These are phyloP conservation scores for Andricus quercusramuli DNA, from an alignment of 2,888 invertebrate genomes.

Conservation along the genomic window DNA sequence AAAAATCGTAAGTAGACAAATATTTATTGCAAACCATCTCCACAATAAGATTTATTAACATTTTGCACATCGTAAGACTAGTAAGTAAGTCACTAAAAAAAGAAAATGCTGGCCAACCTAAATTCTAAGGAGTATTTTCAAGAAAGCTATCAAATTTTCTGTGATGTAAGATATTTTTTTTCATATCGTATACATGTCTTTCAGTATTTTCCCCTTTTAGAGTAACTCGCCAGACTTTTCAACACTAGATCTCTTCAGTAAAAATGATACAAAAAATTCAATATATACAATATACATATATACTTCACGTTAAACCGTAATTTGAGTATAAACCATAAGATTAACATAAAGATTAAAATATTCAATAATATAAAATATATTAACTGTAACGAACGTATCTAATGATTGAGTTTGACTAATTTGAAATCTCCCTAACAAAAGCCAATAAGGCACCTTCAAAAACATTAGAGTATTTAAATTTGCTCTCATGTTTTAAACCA, in stretches of 20 bases:
- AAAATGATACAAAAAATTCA: slow-evolving; percentile 1
- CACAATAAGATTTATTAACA: not conserved
- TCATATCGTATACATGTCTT: no score
- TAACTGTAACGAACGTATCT: not conserved
- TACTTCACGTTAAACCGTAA: not conserved
- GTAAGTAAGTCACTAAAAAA: not conserved
- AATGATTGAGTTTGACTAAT: not conserved
- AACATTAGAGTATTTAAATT: no score
- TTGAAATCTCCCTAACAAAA: not conserved
- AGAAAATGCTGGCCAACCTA: not conserved
- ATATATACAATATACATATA: slow-evolving; percentile 5
- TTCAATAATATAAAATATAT: no score
- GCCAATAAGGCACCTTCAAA: not conserved
- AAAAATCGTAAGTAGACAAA: not conserved
- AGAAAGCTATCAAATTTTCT: no score
- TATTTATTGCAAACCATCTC: slow-evolving; percentile 1
- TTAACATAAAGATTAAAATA: no score
- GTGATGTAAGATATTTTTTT: no score
- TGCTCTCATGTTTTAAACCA: no score
- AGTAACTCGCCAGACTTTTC: not conserved
- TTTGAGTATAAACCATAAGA: not conserved
- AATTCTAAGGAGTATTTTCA: not conserved
- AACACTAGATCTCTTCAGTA: not conserved
- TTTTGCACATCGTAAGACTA: not conserved
- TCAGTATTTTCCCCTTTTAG: not conserved